Base-by-base conservation (phyloP, 2,888 invertebrate species). In the Caenorhabditis sp. region DNA sequence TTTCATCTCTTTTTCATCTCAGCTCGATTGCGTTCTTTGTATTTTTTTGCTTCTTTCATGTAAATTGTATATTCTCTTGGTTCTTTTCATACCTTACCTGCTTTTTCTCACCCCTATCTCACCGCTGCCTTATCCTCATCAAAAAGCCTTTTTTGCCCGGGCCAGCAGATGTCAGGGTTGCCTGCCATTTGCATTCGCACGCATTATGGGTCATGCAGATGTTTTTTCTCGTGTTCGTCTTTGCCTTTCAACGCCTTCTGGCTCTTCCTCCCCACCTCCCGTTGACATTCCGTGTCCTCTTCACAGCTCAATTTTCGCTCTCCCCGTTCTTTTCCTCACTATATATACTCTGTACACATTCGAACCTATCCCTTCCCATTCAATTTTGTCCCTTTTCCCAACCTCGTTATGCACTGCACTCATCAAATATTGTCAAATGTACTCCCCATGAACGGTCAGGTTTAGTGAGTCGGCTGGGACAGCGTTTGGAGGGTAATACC, bases 171-270 rank as follows among this genome's bases (percentile, higher is more conserved):
- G 70, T 26, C 13, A 9, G 22, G 26, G 22, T 51, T 13, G 53
- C n/a, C 53, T 71, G 32, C 55, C 55, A 55, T 62, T 61, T 62
- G 18, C 72, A 64, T 62, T 61, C 70, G 18, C 72, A 64, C 6
- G 50, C 51, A 61, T 62, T 71, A 55, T 76, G 67, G 76, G 67
- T 67, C 76, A 67, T n/a, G 67, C 76, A 76, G 76, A 60, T 76
- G 76, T 76, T 67, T 76, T n/a, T 76, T 76, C 51, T 60, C 76
- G 65, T 28, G 60, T 76, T 61, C 62, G 58, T 56, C 13, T 28
- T 11, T 37, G 65, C 65, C 65, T 74, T 74, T 72, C 72, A 72
- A 47, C 65, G 32, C 32, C 76, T 51, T 61, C 61, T 61, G 67
- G 60, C 40, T 35, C 51, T 62, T 26, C 60, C 28, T 37, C 26